A percentile compares a stretch with the other conserved stretches of the same genome.
phyloP scores from a whole-genome alignment of 1,140 invertebrate genomes.

The Sinonovacula constricta region DNA sequence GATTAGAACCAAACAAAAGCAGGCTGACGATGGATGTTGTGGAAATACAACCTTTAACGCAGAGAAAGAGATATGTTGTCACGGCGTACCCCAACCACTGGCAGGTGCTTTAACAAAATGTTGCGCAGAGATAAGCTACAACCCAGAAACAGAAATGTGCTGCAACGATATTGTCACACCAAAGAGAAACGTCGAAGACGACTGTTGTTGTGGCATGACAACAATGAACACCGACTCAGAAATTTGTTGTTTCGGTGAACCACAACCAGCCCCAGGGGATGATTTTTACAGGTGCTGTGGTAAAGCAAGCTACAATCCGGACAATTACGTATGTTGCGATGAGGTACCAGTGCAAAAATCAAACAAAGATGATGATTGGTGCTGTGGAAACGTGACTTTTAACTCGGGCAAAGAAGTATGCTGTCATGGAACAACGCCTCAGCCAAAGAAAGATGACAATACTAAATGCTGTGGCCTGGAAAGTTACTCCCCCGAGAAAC shows the following conservation, averaged over 20 bases:
- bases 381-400: constrained; percentile 48
- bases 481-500: constrained; percentile 21
- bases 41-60: constrained; percentile 41
- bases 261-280: constrained; percentile 32
- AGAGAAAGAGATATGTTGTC: constrained; percentile 33
- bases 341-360: constrained; percentile 30
- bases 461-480: constrained; percentile 40
- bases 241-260: constrained; percentile 44
- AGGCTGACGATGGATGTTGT: constrained; percentile 41
- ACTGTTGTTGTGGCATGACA: constrained; percentile 48
- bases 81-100: constrained; percentile 5
- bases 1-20: constrained; percentile 22
- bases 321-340: constrained; percentile 34
- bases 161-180: constrained; percentile 21
- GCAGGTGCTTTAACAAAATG: constrained; percentile 41
- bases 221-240: constrained; percentile 34
- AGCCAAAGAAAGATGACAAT: constrained; percentile 30
- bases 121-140: constrained; percentile 33
- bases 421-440: constrained; percentile 40
- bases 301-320: constrained; percentile 42
- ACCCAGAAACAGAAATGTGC: constrained; percentile 32
- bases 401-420: constrained; percentile 46
- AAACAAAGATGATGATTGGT: constrained; percentile 46
- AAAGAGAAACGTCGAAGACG: constrained; percentile 29
- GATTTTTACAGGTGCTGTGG: constrained; percentile 35